phyloP scores from a whole-genome alignment of 64 coral and sea anemone genomes.

The Pachyseris speciosa region DNA sequence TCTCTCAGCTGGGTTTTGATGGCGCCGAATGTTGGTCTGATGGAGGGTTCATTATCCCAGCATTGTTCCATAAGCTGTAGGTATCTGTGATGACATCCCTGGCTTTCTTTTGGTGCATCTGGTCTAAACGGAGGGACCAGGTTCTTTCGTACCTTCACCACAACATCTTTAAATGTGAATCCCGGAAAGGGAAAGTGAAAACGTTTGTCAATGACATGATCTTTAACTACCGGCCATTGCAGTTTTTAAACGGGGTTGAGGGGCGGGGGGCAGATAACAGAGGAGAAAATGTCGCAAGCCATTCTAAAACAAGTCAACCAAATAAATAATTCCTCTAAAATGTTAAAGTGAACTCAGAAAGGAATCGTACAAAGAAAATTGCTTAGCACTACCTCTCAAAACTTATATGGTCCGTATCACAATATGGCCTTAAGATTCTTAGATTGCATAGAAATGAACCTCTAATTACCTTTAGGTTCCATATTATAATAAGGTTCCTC shows the following conservation, averaged over 20 bases:
- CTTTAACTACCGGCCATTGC: neutral
- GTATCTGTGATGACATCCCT: neutral
- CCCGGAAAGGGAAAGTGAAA: neutral
- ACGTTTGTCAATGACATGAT: neutral
- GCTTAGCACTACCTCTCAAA: too few relatives aligned
- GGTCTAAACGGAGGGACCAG: neutral
- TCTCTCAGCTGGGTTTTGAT: too few relatives aligned
- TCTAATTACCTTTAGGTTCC: constrained; percentile 52
- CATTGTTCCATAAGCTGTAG: constrained; percentile 8
- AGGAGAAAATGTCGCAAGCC: too few relatives aligned
- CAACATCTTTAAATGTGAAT: neutral
- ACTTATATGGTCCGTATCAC: neutral
- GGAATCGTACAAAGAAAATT: too few relatives aligned
- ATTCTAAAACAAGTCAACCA: too few relatives aligned
- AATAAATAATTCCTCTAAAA: too few relatives aligned
- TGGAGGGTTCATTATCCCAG: constrained; percentile 48
- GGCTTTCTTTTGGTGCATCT: neutral
- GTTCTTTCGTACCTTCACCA: constrained; percentile 4
- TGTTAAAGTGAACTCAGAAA: too few relatives aligned
- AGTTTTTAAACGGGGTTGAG: too few relatives aligned
- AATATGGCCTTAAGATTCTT: neutral
- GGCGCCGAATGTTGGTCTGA: constrained; percentile 15
- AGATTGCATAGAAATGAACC: neutral
- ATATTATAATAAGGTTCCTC: constrained; percentile 64
- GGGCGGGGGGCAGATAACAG: too few relatives aligned